A percentile compares a stretch with the other conserved stretches of the same genome.
Evolutionary conservation across 2,797 vertebrate genomes (phyloP).

Genomic region (Podargus strigoides): DNA sequence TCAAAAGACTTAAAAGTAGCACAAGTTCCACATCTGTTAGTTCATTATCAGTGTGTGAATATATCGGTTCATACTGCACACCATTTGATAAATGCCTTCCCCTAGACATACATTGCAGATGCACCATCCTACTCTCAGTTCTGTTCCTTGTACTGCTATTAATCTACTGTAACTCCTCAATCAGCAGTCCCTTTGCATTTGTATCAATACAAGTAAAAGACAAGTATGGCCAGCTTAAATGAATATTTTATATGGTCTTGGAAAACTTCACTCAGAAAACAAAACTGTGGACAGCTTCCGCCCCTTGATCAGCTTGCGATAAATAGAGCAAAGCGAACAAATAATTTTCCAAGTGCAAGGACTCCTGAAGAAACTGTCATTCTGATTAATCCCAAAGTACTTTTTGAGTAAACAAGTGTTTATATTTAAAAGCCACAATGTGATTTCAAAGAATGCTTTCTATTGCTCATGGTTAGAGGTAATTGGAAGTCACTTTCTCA

Average conservation of each 20-base stretch:
- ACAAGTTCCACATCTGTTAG: not conserved
- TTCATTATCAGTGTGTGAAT: not conserved
- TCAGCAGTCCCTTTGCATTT: not conserved
- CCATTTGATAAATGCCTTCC: not conserved
- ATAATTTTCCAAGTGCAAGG: not conserved
- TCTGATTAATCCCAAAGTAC: not conserved
- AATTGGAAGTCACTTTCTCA: not conserved
- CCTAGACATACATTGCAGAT: not conserved
- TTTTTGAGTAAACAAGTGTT: constrained; percentile 10
- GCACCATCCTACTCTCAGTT: not conserved
- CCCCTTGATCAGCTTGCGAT: not conserved
- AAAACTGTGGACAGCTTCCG: not conserved
- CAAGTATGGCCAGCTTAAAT: not conserved
- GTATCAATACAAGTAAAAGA: not conserved
- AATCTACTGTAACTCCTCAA: not conserved
- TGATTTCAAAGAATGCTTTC: not conserved
- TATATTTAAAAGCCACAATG: constrained; percentile 13
- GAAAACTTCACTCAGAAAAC: not conserved
- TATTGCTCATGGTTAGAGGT: not conserved
- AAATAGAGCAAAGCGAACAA: not conserved
- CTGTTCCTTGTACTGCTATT: not conserved
- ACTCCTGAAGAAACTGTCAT: not conserved
- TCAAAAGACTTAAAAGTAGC: not conserved
- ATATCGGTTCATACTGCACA: not conserved
- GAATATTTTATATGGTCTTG: not conserved